Evolutionary conservation across 2,113 vertebrate species (phyloP).

Genomic region (Brevimyrus niger): DNA sequence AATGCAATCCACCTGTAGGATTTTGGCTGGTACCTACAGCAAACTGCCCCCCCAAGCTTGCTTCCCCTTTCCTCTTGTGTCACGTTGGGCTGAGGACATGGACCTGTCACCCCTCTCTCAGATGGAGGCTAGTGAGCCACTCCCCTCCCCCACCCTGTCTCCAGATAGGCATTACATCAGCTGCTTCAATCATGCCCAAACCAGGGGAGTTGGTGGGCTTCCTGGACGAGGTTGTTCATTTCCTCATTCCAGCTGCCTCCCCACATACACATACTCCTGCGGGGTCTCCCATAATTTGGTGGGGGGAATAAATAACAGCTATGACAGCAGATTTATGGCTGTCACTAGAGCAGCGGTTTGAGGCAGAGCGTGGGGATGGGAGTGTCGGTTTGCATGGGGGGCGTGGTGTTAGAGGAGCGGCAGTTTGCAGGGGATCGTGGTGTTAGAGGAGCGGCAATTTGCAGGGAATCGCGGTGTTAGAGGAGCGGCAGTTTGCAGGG

Average conservation of each 20-base stretch:
- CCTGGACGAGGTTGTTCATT: not conserved
- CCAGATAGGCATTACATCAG: conserved; percentile 1
- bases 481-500: conserved; percentile 11
- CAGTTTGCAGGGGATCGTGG: not conserved
- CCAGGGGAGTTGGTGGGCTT: not conserved
- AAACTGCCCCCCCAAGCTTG: not conserved
- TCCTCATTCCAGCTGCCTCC: not conserved
- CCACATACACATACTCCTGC: conserved; percentile 19
- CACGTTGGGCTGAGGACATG: not conserved
- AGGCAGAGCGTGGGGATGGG: not conserved
- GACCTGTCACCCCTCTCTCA: not conserved
- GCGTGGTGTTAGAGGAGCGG: not conserved
- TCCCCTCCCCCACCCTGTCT: not conserved
- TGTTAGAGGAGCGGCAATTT: not conserved
- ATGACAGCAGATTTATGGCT: conserved; percentile 22
- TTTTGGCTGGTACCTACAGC: too few species aligned
- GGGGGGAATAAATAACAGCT: conserved; percentile 17
- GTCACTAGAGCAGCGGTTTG: not conserved
- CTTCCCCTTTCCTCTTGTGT: not conserved
- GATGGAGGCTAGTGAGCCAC: conserved; percentile 10
- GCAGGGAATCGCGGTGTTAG: not conserved
- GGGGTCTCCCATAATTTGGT: conserved; percentile 29
- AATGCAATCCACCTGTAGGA: not conserved
- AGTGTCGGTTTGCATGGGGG: not conserved
- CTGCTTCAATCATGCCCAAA: not conserved